phyloP scores from a whole-genome alignment of 2,888 invertebrate species.

The Psylliodes chrysocephalus region DNA sequence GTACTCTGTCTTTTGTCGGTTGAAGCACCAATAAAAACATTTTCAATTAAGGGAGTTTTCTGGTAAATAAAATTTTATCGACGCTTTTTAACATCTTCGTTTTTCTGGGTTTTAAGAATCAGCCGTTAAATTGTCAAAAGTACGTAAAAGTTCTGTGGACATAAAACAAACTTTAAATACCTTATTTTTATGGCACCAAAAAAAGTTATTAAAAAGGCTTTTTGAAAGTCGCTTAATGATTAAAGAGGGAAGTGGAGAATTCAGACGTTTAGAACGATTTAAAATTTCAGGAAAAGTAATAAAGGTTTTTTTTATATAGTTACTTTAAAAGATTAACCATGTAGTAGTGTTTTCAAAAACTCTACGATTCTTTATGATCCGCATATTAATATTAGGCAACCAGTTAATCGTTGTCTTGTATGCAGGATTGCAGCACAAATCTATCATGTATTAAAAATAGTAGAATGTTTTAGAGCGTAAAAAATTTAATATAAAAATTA shows the following conservation, averaged over 20 bases:
- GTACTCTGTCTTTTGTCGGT: conserved; percentile 10
- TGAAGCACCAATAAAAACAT: conserved; percentile 20
- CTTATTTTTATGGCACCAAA: background rate
- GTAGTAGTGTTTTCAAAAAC: too few relatives aligned
- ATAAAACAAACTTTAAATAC: conserved; percentile 9
- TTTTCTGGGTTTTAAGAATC: conserved; percentile 6
- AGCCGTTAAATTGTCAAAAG: conserved; percentile 13
- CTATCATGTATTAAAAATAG: too few relatives aligned
- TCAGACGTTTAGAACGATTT: background rate
- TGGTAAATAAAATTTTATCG: conserved; percentile 20
- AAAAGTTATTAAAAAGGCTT: background rate
- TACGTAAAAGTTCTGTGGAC: conserved; percentile 4
- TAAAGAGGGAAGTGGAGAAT: background rate
- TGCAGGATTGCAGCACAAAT: too few relatives aligned
- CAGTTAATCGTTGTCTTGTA: too few relatives aligned
- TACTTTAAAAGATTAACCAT: too few relatives aligned
- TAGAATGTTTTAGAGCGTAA: too few relatives aligned
- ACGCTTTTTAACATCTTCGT: conserved; percentile 12
- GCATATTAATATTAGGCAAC: too few relatives aligned
- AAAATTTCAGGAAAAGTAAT: background rate
- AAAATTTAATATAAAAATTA: too few relatives aligned
- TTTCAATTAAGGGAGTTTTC: conserved; percentile 19
- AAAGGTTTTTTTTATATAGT: too few relatives aligned
- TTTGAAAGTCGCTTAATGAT: background rate
- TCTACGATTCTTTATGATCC: too few relatives aligned